Percentiles rank a stretch among this genome's conserved stretches.
Conservation (phyloP, 2,797 vertebrate genomes). For the Eulemur albifrons region DNA sequence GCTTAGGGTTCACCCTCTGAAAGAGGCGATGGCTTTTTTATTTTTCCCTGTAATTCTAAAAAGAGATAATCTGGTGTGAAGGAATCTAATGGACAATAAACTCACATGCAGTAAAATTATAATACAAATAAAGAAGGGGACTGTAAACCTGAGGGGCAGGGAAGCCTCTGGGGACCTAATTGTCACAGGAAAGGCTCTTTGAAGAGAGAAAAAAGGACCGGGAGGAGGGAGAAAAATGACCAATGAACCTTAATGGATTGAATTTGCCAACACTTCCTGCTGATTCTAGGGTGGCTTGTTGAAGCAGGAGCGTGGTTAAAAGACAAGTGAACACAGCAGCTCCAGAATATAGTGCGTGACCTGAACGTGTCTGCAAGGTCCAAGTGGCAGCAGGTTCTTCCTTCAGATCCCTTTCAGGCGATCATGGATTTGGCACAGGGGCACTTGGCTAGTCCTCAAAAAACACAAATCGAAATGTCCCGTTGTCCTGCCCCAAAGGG, state of each 20-base stretch:
- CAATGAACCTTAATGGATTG: neutral
- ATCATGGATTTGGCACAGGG: constrained; percentile 56
- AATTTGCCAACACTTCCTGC: neutral
- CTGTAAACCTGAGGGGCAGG: neutral
- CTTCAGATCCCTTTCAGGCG: constrained; percentile 60
- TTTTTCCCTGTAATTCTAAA: neutral
- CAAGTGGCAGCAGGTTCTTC: neutral
- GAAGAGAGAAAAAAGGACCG: neutral
- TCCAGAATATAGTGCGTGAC: neutral
- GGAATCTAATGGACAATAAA: neutral
- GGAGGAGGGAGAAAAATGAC: neutral
- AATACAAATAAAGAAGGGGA: neutral
- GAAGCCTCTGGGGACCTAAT: neutral
- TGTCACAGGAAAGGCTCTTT: neutral
- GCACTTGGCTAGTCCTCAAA: constrained; percentile 69
- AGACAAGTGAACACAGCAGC: neutral
- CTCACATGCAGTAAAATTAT: neutral
- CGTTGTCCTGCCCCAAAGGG: no score
- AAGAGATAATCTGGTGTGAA: neutral
- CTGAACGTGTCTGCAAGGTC: neutral
- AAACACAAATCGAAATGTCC: constrained; percentile 52
- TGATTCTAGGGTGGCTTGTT: neutral
- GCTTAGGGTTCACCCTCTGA: neutral
- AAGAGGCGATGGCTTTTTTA: neutral
- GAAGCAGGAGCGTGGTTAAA: neutral